These are phyloP conservation scores for Lagorchestes hirsutus DNA, from an alignment of 2,797 vertebrate species.

Conservation along the genomic window DNA sequence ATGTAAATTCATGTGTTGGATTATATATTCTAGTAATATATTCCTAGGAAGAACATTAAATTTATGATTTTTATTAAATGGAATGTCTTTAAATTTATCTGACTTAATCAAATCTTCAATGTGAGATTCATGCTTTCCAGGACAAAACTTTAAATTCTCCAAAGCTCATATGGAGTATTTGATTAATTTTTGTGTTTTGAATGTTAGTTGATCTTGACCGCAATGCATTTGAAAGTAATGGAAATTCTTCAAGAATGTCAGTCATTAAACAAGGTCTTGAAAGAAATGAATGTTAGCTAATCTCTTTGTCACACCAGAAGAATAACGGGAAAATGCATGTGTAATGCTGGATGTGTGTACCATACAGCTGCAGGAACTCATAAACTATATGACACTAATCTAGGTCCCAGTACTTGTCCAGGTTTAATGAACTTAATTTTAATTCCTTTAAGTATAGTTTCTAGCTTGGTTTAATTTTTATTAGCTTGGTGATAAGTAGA, in stretches of 20 bases:
- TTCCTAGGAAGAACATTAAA: conserved; percentile 52
- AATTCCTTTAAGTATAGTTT: conserved; percentile 50
- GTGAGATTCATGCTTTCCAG: conserved; percentile 52
- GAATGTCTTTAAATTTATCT: conserved; percentile 57
- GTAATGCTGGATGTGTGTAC: background rate
- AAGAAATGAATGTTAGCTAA: conserved; percentile 59
- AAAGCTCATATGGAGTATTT: conserved; percentile 42
- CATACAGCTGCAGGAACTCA: conserved; percentile 1
- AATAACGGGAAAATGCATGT: conserved; percentile 38
- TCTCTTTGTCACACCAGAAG: conserved; percentile 56
- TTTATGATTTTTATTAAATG: conserved; percentile 55
- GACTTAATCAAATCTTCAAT: conserved; percentile 59
- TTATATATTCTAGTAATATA: conserved; percentile 60
- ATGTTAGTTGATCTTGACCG: conserved; percentile 53
- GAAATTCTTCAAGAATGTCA: conserved; percentile 66
- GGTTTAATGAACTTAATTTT: conserved; percentile 56
- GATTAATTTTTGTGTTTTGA: conserved; percentile 59
- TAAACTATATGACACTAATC: conserved; percentile 31
- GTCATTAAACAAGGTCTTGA: conserved; percentile 58
- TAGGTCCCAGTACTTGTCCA: conserved; percentile 27
- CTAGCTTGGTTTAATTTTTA: conserved; percentile 57
- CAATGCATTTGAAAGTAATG: conserved; percentile 47
- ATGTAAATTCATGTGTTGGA: conserved; percentile 49
- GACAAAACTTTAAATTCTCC: conserved; percentile 62
- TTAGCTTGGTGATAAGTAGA: conserved; percentile 41